These are phyloP conservation scores for Lepidothrix coronata DNA, from an alignment of 2,113 vertebrate genomes.

Conservation along the genomic window DNA sequence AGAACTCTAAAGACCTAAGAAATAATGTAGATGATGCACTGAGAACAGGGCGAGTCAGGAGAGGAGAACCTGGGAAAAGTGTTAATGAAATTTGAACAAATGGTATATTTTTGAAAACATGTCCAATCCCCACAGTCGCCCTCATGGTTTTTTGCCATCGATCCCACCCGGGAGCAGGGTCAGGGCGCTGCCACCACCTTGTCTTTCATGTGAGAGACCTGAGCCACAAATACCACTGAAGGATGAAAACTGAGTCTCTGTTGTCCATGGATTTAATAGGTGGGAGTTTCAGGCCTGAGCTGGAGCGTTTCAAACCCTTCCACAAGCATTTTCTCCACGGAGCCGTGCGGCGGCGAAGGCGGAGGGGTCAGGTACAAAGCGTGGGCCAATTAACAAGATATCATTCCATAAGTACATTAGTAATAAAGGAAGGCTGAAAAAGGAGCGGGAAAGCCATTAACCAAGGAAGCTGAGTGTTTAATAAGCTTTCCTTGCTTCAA, in stretches of 20 bases:
- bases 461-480: conserved; percentile 33
- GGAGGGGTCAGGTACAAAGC: not conserved
- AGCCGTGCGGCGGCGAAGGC: fast-evolving
- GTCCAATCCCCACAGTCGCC: not conserved
- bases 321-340: not conserved
- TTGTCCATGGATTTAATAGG: fast-evolving
- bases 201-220: fast-evolving
- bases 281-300: not conserved
- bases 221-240: not conserved
- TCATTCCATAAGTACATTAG: not conserved
- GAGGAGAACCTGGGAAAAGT: not conserved
- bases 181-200: not conserved
- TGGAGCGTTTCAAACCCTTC: not conserved
- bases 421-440: not conserved
- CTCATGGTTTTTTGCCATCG: fast-evolving
- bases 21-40: not conserved
- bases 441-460: conserved; percentile 4
- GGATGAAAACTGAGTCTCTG: not conserved
- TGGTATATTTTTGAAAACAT: not conserved
- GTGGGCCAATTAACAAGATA: not conserved
- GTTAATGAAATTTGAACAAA: not conserved
- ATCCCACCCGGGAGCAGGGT: fast-evolving
- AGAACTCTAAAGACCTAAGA: not conserved
- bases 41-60: not conserved
- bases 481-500: conserved; percentile 22